Base-by-base conservation (phyloP, 2,113 vertebrate genomes). In the Odontophorus gujanensis region DNA sequence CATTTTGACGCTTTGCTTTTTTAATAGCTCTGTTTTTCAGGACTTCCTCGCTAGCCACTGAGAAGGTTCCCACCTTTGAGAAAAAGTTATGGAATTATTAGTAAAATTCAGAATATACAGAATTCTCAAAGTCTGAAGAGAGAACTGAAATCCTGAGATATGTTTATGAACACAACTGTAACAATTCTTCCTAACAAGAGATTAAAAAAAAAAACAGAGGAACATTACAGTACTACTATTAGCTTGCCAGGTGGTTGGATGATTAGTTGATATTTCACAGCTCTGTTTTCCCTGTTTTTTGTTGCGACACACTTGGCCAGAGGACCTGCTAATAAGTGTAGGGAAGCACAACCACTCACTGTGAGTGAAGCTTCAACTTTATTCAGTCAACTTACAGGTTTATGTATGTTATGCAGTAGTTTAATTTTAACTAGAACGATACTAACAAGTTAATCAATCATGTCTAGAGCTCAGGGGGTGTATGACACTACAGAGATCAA, bases 1-100 rank as follows among this genome's bases (percentile, higher is more conserved):
- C 62, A 10, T 97, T 98, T 8, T 99, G 97, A 11, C 99, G 99
- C 83, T 98, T 99, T 21, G 99, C 99, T 87, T 99, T 99, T 95
- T 99, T 99, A 53, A 99, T 99, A 17, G 99, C 96, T 75, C 99
- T 98, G 48, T 97, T 99, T 97, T 99, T 99, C 97, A 99, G 65
- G 75, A 99, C 99, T 72, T 99, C 99, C 19, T 99, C 98, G 4
- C 98, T 99, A 3, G 99, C 99, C 28, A 99, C 68, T 1, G 98
- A 99, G 95, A 99, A 99, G 0, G 97, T 99, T 72, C 99, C 99
- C 53, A 99, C 99, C 99, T 99, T 90, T 15, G 88, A 73, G 18
- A 74, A 19, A 40, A 43, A 87, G 43, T 72, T 32, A 26, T 0
- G 18, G 42, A 58, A 84, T 73, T 36, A 24, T 58, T 67, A 72